Base-by-base conservation (phyloP, 1,140 invertebrate species). In the Hypothenemus hampei region DNA sequence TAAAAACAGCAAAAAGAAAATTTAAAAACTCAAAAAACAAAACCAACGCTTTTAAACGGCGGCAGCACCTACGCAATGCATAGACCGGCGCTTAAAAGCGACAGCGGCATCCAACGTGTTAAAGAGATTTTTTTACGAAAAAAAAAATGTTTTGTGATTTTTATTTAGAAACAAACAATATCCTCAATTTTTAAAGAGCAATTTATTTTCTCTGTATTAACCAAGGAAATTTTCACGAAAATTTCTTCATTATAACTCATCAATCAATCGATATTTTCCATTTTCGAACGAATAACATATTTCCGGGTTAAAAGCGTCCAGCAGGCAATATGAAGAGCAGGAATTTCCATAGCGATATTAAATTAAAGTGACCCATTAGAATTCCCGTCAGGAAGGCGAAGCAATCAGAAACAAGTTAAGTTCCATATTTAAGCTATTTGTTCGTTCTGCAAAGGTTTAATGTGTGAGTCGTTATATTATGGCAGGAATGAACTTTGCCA, bases 361-460 rank as follows among this genome's bases (percentile, higher is more conserved):
- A 48, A 41, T 47, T 47, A 40, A 40, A 35, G 20, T 24, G 22
- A 26, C 20, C 36, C 24, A 56, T 47, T 56, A 56, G 53, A 53
- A 53, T 53, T 31, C 50, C n/a, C 16, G 39, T 24, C 26, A 39
- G 52, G 21, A 44, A 43, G 41, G 7, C 5, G 37, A 31, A 63
- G 55, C 61, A 58, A 60, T 63, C 56, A 57, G 55, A 63, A 60
- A 58, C 54, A 48, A 49, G 58, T 63, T 63, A 60, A 57, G 52
- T 60, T 58, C 55, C 52, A 63, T 60, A 57, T 63, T 63, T 60
- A 52, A 54, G 61, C 56, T 54, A 63, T 63, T 63, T 63, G 61
- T 60, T 58, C 54, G 51, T 48, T 55, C 43, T 51, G 36, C 45
- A 51, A 37, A 58, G 33, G 58, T 58, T 58, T 60, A 57, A 63